Conservation (phyloP, 2,888 invertebrate genomes). For the Melikaiella ostensackeni region DNA sequence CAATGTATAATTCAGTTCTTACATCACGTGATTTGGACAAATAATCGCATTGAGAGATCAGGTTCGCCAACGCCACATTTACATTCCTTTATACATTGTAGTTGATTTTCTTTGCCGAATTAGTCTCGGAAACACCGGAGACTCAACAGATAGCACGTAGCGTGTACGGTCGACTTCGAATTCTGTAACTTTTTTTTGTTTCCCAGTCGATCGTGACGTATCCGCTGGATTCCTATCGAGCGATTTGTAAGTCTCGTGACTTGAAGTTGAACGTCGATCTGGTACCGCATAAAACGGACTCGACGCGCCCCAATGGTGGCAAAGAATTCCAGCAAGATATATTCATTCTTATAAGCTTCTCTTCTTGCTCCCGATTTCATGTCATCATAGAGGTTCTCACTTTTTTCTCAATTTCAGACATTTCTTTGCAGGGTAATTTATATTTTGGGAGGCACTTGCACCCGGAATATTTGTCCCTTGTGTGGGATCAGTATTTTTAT, state of each 20-base stretch:
- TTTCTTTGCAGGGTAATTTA: no score
- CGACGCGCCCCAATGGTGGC: constrained; percentile 53
- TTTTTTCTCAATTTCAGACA: neutral
- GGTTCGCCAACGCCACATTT: constrained; percentile 10
- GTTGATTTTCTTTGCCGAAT: constrained; percentile 19
- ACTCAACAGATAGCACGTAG: constrained; percentile 33
- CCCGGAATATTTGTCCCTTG: no score
- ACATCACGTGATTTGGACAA: neutral
- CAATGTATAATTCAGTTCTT: neutral
- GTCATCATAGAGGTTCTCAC: neutral
- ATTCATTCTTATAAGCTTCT: constrained; percentile 8
- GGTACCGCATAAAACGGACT: constrained; percentile 45
- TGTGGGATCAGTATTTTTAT: no score
- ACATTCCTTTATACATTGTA: constrained; percentile 13
- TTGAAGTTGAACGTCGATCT: constrained; percentile 51
- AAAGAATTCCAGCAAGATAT: constrained; percentile 51
- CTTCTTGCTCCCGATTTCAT: neutral
- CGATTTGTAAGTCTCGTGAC: constrained; percentile 58
- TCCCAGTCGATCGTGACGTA: constrained; percentile 38
- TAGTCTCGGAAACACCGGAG: constrained; percentile 10
- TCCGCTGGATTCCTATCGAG: constrained; percentile 48
- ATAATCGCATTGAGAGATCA: constrained; percentile 23
- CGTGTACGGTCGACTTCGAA: constrained; percentile 37
- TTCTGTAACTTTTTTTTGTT: constrained; percentile 37
- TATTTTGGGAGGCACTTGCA: no score